phyloP scores from a whole-genome alignment of 2,797 vertebrate genomes.

The Sus cebifrons region DNA sequence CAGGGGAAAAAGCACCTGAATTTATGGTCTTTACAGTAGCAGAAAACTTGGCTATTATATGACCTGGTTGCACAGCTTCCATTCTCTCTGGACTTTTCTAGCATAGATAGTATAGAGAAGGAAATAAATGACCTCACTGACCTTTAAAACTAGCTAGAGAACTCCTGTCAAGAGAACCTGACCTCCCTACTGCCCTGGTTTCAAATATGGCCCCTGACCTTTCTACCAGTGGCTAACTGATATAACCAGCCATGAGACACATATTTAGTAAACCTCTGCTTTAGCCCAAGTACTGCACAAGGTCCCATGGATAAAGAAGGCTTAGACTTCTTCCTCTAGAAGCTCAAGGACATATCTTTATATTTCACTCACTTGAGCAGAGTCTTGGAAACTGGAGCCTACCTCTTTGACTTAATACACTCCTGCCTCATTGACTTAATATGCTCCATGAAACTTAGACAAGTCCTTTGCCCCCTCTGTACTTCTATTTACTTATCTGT shows the following conservation, averaged over 20 bases:
- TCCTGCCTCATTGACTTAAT: neutral
- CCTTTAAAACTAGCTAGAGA: neutral
- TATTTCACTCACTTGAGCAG: conserved; percentile 5
- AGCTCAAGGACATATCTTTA: neutral
- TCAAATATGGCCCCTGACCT: neutral
- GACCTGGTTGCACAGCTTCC: neutral
- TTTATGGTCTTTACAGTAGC: neutral
- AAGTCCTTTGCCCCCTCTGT: neutral
- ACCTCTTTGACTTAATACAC: neutral
- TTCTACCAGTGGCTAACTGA: neutral
- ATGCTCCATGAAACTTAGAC: neutral
- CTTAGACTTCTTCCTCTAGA: neutral
- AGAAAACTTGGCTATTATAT: neutral
- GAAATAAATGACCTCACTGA: neutral
- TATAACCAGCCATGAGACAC: neutral
- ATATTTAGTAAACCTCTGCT: neutral
- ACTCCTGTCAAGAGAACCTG: neutral
- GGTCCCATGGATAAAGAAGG: neutral
- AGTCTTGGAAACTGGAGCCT: neutral
- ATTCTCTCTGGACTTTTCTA: neutral
- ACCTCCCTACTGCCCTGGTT: neutral
- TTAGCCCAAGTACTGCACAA: neutral
- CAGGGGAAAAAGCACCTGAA: neutral
- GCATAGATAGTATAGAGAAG: neutral
- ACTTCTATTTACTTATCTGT: neutral